Evolutionary conservation across 2,888 invertebrate genomes (phyloP), one percentile per base, ranked within the genome.

Genomic region (Malacosoma neustria): DNA sequence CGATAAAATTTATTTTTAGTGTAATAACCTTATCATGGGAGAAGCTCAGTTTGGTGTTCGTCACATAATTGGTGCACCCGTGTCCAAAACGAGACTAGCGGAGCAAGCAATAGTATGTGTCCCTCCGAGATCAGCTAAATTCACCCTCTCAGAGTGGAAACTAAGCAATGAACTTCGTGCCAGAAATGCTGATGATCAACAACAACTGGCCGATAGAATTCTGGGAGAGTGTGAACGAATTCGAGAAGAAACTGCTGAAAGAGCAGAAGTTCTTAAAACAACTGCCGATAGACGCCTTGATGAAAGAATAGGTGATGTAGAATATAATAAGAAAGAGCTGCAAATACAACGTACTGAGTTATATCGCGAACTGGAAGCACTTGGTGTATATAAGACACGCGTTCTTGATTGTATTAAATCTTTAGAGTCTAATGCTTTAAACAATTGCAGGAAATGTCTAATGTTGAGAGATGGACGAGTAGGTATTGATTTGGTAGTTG

Each of bases 301-400:
- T 54, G 94, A 95, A 72, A 91, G 96, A 51, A 87, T 96, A 11
- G 89, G 90, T 36, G 95, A 96, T 58, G 90, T 97, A 35, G 90
- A 93, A 45, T 96, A 93, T 70, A 91, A 92, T 56, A 92, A 91
- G 55, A 87, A 89, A 4, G 96, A 97, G 67, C 80, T 96, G 13
- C 88, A 92, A 56, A 86, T 88, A 13, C 93, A 94, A 61, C 89
- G 96, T 40, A 91, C 90, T 62, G 92, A 93, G 44, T 89, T 95
- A 7, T 87, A 89, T 35, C 79, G 89, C 29, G 96, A 97, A 74
- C 89, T 93, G 30, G 96, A 96, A 68, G 91, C 91, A 9, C 73
- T 97, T 11, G 73, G 85, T 15, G 88, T 91, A 4, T 96, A 93
- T 66, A 92, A 92, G 56, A 90, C 90, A 31, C 89, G 97, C 32